Percentiles rank a stretch among this genome's conserved stretches.
Evolutionary conservation across 2,888 invertebrate species (phyloP).

Genomic region (Trileptium ribeirensis): DNA sequence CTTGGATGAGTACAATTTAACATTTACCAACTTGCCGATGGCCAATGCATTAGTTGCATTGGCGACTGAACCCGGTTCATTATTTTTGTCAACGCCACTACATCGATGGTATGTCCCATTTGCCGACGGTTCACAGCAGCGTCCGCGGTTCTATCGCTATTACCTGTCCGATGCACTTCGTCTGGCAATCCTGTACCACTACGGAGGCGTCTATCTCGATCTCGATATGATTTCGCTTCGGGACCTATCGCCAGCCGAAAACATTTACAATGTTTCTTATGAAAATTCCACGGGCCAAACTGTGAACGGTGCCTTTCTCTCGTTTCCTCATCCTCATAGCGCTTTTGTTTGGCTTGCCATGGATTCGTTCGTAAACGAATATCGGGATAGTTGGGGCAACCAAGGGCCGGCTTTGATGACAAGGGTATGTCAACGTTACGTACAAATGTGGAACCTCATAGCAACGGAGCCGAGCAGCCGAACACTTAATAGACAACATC

Average conservation of each 20-base stretch:
- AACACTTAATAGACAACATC: not conserved
- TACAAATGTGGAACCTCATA: too few species aligned
- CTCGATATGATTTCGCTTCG: slow-evolving; percentile 14
- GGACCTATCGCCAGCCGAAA: not conserved
- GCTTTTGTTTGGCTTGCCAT: not conserved
- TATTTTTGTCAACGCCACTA: not conserved
- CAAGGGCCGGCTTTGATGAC: slow-evolving; percentile 8
- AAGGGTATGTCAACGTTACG: not conserved
- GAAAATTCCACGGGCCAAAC: not conserved
- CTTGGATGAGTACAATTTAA: too few species aligned
- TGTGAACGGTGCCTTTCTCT: not conserved
- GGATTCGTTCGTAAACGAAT: slow-evolving; percentile 1
- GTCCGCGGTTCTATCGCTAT: not conserved
- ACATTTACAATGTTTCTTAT: not conserved
- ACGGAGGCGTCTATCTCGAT: slow-evolving; percentile 17
- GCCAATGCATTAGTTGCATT: too few species aligned
- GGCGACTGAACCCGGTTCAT: not conserved
- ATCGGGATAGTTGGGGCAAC: slow-evolving; percentile 6
- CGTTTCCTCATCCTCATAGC: not conserved
- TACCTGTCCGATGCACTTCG: slow-evolving; percentile 12
- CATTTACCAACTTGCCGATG: not conserved
- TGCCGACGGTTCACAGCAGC: not conserved
- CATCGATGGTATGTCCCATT: too few species aligned
- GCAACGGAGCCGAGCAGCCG: too few species aligned
- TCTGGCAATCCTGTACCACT: slow-evolving; percentile 11